Evolutionary conservation across 2,888 invertebrate genomes (phyloP).

Genomic region (Luffia ferchaultella): DNA sequence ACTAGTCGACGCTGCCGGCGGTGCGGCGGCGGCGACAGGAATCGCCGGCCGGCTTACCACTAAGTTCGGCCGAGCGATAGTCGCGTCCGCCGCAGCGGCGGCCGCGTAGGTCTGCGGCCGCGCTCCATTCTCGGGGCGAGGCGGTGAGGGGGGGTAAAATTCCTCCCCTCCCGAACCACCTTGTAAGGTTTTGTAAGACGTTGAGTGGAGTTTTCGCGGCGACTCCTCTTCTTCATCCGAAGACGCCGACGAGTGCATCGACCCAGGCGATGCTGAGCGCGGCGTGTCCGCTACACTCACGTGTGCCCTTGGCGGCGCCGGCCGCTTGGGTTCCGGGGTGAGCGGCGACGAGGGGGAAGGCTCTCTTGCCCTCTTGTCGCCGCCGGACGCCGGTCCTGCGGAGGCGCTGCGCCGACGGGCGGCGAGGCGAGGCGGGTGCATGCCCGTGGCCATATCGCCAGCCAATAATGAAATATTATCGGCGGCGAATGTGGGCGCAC

Average conservation of each 20-base stretch:
- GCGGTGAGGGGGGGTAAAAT: neutral
- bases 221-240: neutral
- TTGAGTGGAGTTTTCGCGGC: neutral
- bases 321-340: neutral
- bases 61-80: neutral
- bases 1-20: neutral
- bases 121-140: neutral
- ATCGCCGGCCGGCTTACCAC: neutral
- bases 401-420: too few relatives aligned
- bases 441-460: too few relatives aligned
- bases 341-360: neutral
- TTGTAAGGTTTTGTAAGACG: constrained; percentile 14
- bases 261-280: too few relatives aligned
- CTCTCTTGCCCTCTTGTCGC: too few relatives aligned
- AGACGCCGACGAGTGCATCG: constrained; percentile 2
- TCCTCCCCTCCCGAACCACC: too few relatives aligned
- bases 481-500: too few relatives aligned
- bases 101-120: too few relatives aligned
- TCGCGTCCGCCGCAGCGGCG: neutral
- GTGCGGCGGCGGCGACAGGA: neutral
- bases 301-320: too few relatives aligned
- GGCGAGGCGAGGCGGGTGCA: neutral
- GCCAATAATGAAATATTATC: too few relatives aligned
- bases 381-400: neutral
- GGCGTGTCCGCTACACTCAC: too few relatives aligned